Conservation (phyloP, 2,797 vertebrate genomes). For the Anas flavirostris region DNA sequence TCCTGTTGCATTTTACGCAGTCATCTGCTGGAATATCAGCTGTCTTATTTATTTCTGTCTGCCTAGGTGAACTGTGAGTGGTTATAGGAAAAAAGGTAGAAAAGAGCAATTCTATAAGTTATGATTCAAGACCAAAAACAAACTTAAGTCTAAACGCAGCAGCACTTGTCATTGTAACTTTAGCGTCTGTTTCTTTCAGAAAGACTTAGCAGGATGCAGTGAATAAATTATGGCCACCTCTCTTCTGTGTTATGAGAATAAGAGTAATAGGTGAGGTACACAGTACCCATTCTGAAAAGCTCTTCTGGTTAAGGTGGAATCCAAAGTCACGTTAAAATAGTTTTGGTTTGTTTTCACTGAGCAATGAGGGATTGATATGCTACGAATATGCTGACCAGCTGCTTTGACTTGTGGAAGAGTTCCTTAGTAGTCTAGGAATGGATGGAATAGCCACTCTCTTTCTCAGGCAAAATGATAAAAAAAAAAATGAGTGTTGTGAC, state of each 20-base stretch:
- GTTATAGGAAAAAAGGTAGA: background rate
- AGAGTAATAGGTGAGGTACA: background rate
- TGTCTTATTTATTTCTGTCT: background rate
- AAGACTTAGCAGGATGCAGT: background rate
- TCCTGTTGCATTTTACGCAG: background rate
- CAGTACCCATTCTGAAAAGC: background rate
- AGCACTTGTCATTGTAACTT: background rate
- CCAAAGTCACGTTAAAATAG: background rate
- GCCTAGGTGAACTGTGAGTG: background rate
- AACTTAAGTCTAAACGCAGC: background rate
- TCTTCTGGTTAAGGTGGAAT: background rate
- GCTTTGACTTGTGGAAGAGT: background rate
- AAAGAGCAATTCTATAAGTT: background rate
- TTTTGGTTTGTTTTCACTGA: background rate
- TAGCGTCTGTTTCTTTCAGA: background rate
- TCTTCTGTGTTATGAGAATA: background rate
- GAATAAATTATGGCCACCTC: background rate
- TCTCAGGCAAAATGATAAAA: background rate
- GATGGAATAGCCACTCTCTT: background rate
- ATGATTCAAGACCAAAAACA: background rate
- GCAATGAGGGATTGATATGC: background rate
- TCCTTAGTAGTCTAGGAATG: background rate
- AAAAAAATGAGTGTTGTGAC: background rate
- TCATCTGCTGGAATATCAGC: background rate
- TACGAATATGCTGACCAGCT: background rate